Evolutionary conservation across 2,797 vertebrate species (phyloP).

Genomic region (Falco novaeseelandiae): DNA sequence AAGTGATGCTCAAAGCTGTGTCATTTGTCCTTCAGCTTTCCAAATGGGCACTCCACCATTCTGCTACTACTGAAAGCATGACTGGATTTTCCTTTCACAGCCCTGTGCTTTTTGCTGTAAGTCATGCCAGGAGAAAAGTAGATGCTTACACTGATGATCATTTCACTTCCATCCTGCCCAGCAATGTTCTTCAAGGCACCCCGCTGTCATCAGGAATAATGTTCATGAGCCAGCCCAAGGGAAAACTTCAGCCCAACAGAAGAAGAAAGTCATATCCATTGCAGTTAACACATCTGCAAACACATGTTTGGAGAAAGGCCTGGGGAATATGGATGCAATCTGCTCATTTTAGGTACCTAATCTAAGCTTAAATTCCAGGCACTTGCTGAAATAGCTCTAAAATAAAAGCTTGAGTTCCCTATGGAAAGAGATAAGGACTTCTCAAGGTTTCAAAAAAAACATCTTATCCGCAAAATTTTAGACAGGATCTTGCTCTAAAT

Average conservation of each 20-base stretch:
- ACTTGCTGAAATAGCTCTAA: background rate
- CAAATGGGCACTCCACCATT: background rate
- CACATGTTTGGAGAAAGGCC: conserved; percentile 18
- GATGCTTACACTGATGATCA: background rate
- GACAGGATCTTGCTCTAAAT: background rate
- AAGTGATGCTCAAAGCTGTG: background rate
- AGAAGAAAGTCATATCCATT: conserved; percentile 16
- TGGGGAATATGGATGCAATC: conserved; percentile 4
- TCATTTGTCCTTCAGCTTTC: background rate
- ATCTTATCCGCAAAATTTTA: background rate
- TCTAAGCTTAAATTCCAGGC: conserved; percentile 11
- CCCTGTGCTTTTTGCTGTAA: background rate
- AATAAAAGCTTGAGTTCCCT: background rate
- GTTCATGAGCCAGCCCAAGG: conserved; percentile 2
- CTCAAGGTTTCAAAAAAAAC: background rate
- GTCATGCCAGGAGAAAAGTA: background rate
- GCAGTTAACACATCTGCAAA: conserved; percentile 53
- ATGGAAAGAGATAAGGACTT: background rate
- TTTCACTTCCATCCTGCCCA: conserved; percentile 11
- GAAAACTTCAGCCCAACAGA: conserved; percentile 2
- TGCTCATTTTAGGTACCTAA: conserved; percentile 1
- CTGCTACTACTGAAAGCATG: background rate
- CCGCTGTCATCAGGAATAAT: conserved; percentile 34
- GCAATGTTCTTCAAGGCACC: conserved; percentile 1
- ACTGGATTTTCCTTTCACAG: background rate